Percentiles rank a stretch among this genome's conserved stretches.
Conservation (phyloP, 53 echinoderm and acorn worm genomes). For the Arbacia lixula region DNA sequence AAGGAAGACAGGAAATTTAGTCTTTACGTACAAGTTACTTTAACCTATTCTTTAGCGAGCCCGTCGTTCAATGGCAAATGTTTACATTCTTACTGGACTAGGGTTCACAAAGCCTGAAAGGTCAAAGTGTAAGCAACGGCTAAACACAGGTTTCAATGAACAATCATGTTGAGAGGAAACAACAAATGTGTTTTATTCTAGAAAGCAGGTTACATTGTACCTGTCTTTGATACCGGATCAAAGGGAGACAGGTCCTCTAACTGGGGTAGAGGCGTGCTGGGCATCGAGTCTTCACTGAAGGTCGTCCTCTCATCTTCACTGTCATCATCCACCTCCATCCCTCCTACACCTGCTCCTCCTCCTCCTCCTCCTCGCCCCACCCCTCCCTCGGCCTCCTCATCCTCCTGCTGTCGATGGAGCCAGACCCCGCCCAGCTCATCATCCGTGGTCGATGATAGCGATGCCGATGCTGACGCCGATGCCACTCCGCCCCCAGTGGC, state of each 20-base stretch:
- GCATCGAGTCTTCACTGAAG: slow-evolving; percentile 94
- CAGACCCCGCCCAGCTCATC: slow-evolving; percentile 89
- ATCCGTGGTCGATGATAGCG: background rate
- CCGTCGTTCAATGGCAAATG: too few relatives aligned
- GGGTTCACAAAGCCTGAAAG: too few relatives aligned
- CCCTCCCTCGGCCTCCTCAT: slow-evolving; percentile 69
- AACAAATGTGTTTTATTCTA: too few relatives aligned
- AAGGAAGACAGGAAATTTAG: too few relatives aligned
- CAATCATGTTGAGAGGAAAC: too few relatives aligned
- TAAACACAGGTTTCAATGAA: too few relatives aligned
- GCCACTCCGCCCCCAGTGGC: background rate
- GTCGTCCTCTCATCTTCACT: slow-evolving; percentile 93
- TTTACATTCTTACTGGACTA: too few relatives aligned
- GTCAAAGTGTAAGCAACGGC: too few relatives aligned
- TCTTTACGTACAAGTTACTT: too few relatives aligned
- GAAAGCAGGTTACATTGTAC: too few relatives aligned
- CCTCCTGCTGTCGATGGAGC: slow-evolving; percentile 92
- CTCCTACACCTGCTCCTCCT: slow-evolving; percentile 39
- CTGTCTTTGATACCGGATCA: slow-evolving; percentile 83
- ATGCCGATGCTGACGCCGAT: background rate
- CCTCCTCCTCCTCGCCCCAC: slow-evolving; percentile 60
- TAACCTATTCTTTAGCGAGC: too few relatives aligned
- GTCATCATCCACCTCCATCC: slow-evolving; percentile 71
- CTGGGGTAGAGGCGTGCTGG: slow-evolving; percentile 91
- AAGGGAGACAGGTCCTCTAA: slow-evolving; percentile 85